Conservation (phyloP, 1,140 invertebrate genomes). For the Ericerus pela region DNA sequence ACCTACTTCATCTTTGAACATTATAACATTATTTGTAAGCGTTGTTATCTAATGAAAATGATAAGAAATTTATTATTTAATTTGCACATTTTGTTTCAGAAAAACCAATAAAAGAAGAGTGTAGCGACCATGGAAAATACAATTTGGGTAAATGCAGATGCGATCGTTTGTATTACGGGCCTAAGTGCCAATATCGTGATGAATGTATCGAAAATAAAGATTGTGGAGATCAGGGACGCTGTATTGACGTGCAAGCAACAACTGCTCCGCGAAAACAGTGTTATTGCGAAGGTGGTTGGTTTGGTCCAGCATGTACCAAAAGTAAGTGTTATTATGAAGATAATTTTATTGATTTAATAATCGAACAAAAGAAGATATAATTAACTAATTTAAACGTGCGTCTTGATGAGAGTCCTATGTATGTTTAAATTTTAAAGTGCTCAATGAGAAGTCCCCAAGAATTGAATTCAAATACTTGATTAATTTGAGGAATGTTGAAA, state of each 20-base stretch:
- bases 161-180: conserved; percentile 61
- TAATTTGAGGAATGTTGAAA: too few relatives aligned
- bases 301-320: conserved; percentile 59
- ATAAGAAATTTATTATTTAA: too few relatives aligned
- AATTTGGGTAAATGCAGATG: conserved; percentile 64
- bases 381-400: too few relatives aligned
- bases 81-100: conserved; percentile 35
- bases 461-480: too few relatives aligned
- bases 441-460: too few relatives aligned
- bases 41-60: too few relatives aligned
- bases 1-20: too few relatives aligned
- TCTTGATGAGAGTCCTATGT: too few relatives aligned
- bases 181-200: conserved; percentile 67
- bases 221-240: conserved; percentile 69
- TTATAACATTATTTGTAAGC: too few relatives aligned
- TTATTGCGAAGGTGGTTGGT: conserved; percentile 78
- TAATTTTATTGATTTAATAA: too few relatives aligned
- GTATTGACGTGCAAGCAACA: conserved; percentile 61
- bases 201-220: conserved; percentile 68
- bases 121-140: conserved; percentile 64
- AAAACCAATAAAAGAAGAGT: conserved; percentile 61
- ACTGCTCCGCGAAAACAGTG: conserved; percentile 68
- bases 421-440: too few relatives aligned
- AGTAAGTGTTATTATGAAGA: conserved; percentile 43
- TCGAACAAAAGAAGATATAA: too few relatives aligned